Base-by-base conservation (phyloP, 2,113 vertebrate genomes). In the Macrotus californicus region DNA sequence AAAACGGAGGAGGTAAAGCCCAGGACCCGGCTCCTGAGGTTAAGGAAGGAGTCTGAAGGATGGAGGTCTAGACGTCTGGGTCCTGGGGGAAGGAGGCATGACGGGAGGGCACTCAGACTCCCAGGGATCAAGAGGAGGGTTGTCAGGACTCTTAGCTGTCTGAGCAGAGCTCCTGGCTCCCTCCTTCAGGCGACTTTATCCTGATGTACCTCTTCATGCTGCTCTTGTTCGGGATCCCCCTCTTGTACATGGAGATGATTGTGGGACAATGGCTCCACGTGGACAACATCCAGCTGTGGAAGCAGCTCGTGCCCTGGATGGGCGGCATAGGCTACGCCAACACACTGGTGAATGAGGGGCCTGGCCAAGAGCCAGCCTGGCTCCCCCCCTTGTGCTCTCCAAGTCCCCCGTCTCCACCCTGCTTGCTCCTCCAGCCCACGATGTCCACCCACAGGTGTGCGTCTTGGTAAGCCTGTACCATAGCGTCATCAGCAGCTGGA, bases 211-310 rank as follows among this genome's bases (percentile, higher is more conserved):
- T 94, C 77, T 9, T 91, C 89, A 18, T 85, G 52, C 88, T 94
- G 0, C 36, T 98, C 46, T 0, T 99, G 19, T 95, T 99, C 1
- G 98, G 99, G 0, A 98, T 99, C 14, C 99, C 98, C 0, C 92
- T 99, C 77, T 98, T 99, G 91, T 99, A 99, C 98, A 89, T 99
- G 98, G 99, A 99, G 97, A 96, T 99, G 97, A 97, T 98, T 0
- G 96, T 98, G 0, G 99, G 98, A 3, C 99, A 99, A 86, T 98
- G 98, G 83, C 99, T 99, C 89, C 97, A 97, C 0, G 96, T 98
- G 96, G 99, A 99, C 95, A 99, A 98, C 98, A 98, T 99, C 10
- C 98, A 98, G 0, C 98, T 99, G 80, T 99, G 99, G 99, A 99
- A 97, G 89, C 97, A 97, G 95, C 99, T 99, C 48, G 98, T 98